These are phyloP conservation scores for Lordiphosa collinella DNA, from an alignment of 1,140 invertebrate species.

Conservation along the genomic window DNA sequence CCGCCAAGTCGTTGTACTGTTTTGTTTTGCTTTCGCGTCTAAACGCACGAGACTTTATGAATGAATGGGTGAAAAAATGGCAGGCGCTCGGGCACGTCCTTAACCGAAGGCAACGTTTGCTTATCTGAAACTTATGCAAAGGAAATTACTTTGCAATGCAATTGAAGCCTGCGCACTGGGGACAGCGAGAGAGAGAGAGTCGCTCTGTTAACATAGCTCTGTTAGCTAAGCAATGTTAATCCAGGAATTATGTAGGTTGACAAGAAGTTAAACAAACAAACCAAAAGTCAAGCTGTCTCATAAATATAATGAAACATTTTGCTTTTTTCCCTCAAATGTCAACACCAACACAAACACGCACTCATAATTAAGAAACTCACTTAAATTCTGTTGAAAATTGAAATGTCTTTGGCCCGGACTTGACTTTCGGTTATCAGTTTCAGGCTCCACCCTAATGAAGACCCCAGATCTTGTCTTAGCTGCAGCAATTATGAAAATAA, in stretches of 20 bases:
- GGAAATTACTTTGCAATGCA: too few species aligned
- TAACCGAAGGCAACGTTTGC: neutral
- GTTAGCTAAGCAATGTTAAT: conserved; percentile 17
- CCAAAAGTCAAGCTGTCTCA: conserved; percentile 70
- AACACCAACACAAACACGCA: conserved; percentile 23
- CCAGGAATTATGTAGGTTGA: conserved; percentile 51
- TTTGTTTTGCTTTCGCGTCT: conserved; percentile 64
- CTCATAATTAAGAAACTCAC: neutral
- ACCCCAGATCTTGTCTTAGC: conserved; percentile 31
- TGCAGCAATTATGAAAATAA: conserved; percentile 63
- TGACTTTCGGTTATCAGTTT: neutral
- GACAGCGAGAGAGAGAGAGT: conserved; percentile 12
- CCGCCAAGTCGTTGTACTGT: conserved; percentile 58
- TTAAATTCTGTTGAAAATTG: too few species aligned
- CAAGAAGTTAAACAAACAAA: conserved; percentile 71
- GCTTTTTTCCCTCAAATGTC: conserved; percentile 40
- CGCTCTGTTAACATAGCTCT: conserved; percentile 19
- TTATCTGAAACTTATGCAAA: too few species aligned
- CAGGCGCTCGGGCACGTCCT: neutral
- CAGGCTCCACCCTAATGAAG: conserved; percentile 29
- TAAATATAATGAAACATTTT: conserved; percentile 50
- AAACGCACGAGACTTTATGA: conserved; percentile 39
- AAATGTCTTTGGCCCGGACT: neutral
- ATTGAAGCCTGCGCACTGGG: too few species aligned
- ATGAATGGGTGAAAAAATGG: conserved; percentile 17